Evolutionary conservation across 2,113 vertebrate species (phyloP).

Genomic region (Leucosticte australis): DNA sequence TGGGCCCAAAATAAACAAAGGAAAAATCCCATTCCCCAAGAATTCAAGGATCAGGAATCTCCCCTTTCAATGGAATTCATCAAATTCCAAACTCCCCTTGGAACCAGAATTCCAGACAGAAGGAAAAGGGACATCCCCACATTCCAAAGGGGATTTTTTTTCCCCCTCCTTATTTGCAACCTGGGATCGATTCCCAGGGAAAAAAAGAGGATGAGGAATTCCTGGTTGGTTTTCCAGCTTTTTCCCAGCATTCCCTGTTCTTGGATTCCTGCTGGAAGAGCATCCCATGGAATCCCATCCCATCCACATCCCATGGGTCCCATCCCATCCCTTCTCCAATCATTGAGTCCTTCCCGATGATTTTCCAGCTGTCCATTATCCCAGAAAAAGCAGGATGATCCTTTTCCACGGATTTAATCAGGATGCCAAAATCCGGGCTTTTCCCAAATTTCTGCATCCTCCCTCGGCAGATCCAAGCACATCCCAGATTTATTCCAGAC

Average conservation of each 20-base stretch:
- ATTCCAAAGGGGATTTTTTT: not conserved
- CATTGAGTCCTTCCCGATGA: not conserved
- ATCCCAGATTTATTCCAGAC: not conserved
- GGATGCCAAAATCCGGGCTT: not conserved
- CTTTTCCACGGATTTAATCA: not conserved
- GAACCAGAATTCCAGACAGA: not conserved
- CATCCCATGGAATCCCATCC: not conserved
- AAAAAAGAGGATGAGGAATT: too few species aligned
- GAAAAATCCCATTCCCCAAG: not conserved
- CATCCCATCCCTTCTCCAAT: too few species aligned
- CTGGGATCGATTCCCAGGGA: fast-evolving
- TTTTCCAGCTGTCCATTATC: not conserved
- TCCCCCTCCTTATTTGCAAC: too few species aligned
- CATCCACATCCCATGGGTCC: not conserved
- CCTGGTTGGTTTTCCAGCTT: not conserved
- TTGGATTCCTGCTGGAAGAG: not conserved
- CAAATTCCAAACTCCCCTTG: not conserved
- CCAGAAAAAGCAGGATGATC: not conserved
- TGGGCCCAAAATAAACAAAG: fast-evolving
- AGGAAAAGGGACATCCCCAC: too few species aligned
- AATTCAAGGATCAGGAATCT: not conserved
- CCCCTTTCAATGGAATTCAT: too few species aligned
- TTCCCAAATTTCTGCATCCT: not conserved
- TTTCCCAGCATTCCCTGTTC: not conserved
- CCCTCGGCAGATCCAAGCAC: not conserved